A percentile compares a stretch with the other conserved stretches of the same genome.
Conservation (phyloP, 2,888 invertebrate species). For the Yponomeuta cagnagella region DNA sequence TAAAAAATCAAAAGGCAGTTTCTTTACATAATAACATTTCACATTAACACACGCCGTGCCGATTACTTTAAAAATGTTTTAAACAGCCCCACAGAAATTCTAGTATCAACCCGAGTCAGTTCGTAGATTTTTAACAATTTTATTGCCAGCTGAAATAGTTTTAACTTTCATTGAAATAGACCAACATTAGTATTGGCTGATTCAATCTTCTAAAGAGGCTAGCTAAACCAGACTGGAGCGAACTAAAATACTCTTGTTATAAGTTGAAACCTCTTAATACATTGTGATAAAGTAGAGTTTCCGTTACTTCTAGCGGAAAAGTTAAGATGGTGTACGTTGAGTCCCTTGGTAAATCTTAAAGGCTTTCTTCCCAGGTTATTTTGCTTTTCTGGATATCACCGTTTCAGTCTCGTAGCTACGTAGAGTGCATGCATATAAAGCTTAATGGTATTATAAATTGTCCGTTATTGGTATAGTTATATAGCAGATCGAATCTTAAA, state of each 20-base stretch:
- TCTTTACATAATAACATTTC: background rate
- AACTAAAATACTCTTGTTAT: background rate
- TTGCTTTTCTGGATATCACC: background rate
- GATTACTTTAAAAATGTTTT: background rate
- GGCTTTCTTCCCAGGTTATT: background rate
- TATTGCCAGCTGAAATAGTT: background rate
- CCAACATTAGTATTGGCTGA: slow-evolving; percentile 7
- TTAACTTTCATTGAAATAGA: slow-evolving; percentile 19
- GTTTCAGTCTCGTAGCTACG: background rate
- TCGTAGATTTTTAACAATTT: background rate
- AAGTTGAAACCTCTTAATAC: background rate
- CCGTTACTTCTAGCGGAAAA: background rate
- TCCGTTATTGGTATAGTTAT: too few species aligned
- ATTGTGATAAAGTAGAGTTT: background rate
- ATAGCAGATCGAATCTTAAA: too few species aligned
- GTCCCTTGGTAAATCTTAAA: slow-evolving; percentile 16
- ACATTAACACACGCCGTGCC: background rate
- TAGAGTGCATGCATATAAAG: too few species aligned
- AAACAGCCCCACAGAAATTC: background rate
- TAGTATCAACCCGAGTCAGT: background rate
- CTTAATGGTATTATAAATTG: too few species aligned
- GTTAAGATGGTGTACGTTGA: slow-evolving; percentile 20
- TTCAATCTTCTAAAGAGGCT: slow-evolving; percentile 13
- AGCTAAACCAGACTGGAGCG: slow-evolving; percentile 1
- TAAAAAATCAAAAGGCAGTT: background rate